These are phyloP conservation scores for Caenorhabditis uteleia DNA, from an alignment of 2,888 invertebrate genomes.

Conservation along the genomic window DNA sequence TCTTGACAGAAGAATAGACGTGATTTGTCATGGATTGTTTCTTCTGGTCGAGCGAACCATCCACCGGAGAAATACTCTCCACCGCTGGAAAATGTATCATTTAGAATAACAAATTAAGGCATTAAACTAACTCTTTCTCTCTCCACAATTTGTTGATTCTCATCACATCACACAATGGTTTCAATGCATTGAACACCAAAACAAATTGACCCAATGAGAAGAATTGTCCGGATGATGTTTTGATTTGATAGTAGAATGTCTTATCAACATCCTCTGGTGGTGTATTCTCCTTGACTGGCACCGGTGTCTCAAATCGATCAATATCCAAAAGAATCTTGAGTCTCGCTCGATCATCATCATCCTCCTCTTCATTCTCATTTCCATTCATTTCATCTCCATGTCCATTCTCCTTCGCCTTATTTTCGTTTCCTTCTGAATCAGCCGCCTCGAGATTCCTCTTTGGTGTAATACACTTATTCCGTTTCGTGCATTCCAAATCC, in stretches of 20 bases:
- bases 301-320: constrained; percentile 18
- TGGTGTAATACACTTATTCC: constrained; percentile 73
- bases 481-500: constrained; percentile 76
- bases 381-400: not conserved
- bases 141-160: constrained; percentile 95
- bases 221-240: constrained; percentile 47
- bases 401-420: not conserved
- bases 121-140: constrained; percentile 74
- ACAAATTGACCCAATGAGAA: constrained; percentile 83
- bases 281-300: not conserved
- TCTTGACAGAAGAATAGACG: constrained; percentile 88
- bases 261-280: constrained; percentile 35
- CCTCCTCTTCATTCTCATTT: constrained; percentile 19
- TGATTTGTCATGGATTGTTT: constrained; percentile 78
- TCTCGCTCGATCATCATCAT: constrained; percentile 38
- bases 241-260: constrained; percentile 44
- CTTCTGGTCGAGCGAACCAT: constrained; percentile 86
- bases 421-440: constrained; percentile 7
- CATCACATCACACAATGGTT: constrained; percentile 87
- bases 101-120: not conserved
- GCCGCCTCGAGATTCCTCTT: constrained; percentile 4
- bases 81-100: constrained; percentile 76
- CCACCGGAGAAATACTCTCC: constrained; percentile 92
- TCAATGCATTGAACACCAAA: constrained; percentile 85
- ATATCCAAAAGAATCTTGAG: constrained; percentile 22